These are phyloP conservation scores for Psammodynastes pulverulentus DNA, from an alignment of 2,113 vertebrate genomes.

Conservation along the genomic window DNA sequence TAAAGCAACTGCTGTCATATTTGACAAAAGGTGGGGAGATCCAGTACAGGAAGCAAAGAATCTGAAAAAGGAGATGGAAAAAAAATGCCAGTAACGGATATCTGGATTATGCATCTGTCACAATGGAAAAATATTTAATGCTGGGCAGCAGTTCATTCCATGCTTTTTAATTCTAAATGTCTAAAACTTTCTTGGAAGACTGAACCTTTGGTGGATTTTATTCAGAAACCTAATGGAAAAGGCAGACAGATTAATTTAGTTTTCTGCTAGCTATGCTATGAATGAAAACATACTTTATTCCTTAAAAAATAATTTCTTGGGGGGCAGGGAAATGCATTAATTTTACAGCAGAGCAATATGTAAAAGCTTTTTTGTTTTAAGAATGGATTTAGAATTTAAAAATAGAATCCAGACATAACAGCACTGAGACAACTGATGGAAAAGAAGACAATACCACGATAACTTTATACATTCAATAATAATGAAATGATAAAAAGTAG, in stretches of 20 bases:
- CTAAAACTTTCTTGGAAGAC: constrained; percentile 35
- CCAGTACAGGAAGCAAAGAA: constrained; percentile 55
- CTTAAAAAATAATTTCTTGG: constrained; percentile 10
- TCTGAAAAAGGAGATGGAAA: constrained; percentile 42
- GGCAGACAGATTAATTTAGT: constrained; percentile 38
- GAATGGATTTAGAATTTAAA: no score
- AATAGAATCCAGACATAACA: not conserved
- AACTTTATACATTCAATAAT: not conserved
- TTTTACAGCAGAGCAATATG: not conserved
- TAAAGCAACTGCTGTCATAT: constrained; percentile 34
- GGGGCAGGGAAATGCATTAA: constrained; percentile 1
- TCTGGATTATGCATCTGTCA: constrained; percentile 51
- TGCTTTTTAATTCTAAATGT: constrained; percentile 45
- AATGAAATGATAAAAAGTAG: not conserved
- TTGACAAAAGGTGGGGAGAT: constrained; percentile 49
- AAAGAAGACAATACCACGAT: not conserved
- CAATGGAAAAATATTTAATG: constrained; percentile 49
- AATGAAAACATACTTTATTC: constrained; percentile 36
- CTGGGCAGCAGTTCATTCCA: constrained; percentile 40
- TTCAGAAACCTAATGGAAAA: constrained; percentile 48
- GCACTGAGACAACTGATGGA: not conserved
- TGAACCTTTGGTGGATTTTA: constrained; percentile 23
- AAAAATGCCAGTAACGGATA: constrained; percentile 53
- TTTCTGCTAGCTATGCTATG: constrained; percentile 30
- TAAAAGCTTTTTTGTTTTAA: not conserved